Conservation (phyloP, 1,140 invertebrate species). For the Psilanteris sp. region DNA sequence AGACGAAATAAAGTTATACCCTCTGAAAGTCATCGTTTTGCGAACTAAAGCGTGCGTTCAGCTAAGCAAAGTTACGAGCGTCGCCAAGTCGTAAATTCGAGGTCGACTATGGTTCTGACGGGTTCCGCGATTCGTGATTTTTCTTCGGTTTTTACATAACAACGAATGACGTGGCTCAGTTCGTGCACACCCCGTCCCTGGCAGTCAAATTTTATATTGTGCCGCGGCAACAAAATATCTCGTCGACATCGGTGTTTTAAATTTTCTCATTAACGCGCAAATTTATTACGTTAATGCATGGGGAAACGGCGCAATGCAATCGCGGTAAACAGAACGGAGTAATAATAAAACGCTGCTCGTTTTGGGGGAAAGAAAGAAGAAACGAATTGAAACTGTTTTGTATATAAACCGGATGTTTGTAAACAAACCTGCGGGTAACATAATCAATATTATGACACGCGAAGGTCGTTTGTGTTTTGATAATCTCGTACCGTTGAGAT, state of each 20-base stretch:
- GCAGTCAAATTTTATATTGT: constrained; percentile 17
- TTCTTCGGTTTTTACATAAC: constrained; percentile 50
- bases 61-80: constrained; percentile 63
- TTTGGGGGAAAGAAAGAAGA: no score
- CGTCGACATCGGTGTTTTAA: not conserved
- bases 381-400: no score
- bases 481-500: no score
- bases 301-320: no score
- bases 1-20: constrained; percentile 48
- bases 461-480: no score
- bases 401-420: no score
- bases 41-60: constrained; percentile 43
- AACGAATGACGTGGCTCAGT: constrained; percentile 46
- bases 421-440: no score
- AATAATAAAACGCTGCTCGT: no score
- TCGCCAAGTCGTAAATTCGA: constrained; percentile 68
- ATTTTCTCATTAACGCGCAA: no score
- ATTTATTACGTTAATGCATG: no score
- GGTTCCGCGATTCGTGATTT: constrained; percentile 52
- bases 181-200: constrained; percentile 17
- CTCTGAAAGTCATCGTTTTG: constrained; percentile 46
- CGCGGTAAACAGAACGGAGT: no score
- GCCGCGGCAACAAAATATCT: constrained; percentile 13
- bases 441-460: no score
- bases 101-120: constrained; percentile 39